Evolutionary conservation across 1,140 invertebrate species (phyloP).

Genomic region (Caenorhabditis briggsae): DNA sequence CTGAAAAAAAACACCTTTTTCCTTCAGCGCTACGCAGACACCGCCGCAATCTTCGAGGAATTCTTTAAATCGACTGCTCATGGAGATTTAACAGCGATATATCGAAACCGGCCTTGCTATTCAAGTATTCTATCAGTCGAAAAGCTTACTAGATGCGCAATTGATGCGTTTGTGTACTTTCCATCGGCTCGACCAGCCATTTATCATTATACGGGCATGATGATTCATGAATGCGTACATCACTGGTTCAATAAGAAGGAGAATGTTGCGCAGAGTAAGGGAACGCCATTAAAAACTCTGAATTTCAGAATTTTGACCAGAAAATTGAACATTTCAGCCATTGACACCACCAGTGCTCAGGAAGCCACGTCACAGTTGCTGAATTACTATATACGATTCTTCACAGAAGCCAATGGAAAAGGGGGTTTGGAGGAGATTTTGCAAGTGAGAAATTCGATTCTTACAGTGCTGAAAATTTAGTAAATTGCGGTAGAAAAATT

Average conservation of each 20-base stretch:
- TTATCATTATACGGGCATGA: constrained; percentile 34
- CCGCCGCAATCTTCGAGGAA: not conserved
- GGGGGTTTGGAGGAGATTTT: not conserved
- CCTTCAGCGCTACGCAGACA: not conserved
- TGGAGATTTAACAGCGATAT: constrained; percentile 50
- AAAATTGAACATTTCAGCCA: not conserved
- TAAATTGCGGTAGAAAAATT: not conserved
- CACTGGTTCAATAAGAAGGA: constrained; percentile 42
- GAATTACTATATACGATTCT: not conserved
- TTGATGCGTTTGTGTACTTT: not conserved
- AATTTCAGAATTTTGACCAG: not conserved
- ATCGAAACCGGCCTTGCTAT: constrained; percentile 30
- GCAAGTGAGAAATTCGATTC: not conserved
- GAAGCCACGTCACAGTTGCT: constrained; percentile 6
- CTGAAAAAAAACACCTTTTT: not conserved
- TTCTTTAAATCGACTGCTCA: constrained; percentile 10
- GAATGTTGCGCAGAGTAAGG: constrained; percentile 30
- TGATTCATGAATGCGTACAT: constrained; percentile 55
- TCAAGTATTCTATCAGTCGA: not conserved
- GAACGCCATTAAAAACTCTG: not conserved
- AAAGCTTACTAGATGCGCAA: not conserved
- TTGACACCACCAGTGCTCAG: not conserved
- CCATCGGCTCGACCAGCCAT: constrained; percentile 7
- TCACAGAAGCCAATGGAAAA: constrained; percentile 15
- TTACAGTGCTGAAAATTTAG: not conserved